phyloP scores from a whole-genome alignment of 1,140 invertebrate species.

The Frieseomelitta varia region DNA sequence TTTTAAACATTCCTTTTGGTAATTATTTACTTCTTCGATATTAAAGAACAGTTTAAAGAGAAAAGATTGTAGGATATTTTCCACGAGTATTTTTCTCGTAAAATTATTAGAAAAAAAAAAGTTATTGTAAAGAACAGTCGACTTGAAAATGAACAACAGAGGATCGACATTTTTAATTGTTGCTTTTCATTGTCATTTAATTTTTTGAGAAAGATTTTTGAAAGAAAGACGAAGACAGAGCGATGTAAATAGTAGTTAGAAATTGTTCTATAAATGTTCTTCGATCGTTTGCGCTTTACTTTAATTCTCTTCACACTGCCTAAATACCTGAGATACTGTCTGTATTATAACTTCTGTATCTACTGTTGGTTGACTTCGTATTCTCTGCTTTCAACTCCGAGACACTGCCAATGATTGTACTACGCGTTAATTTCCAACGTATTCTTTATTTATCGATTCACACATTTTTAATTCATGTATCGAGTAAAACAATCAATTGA shows the following conservation, averaged over 20 bases:
- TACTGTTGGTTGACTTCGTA: conserved; percentile 12
- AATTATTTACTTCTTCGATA: no score
- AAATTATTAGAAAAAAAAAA: no score
- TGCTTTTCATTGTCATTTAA: background rate
- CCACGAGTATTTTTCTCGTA: no score
- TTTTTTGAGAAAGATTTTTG: background rate
- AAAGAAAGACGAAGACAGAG: background rate
- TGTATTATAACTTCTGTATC: conserved; percentile 35
- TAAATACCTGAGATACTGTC: background rate
- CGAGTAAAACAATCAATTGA: background rate
- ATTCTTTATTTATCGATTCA: no score
- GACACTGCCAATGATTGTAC: conserved; percentile 17
- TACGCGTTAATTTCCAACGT: no score
- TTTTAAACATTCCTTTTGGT: no score
- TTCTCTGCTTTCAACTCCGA: background rate
- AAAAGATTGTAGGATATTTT: no score
- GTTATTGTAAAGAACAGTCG: no score
- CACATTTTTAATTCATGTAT: background rate
- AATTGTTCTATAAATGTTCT: conserved; percentile 9
- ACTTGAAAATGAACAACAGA: no score
- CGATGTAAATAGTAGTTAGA: conserved; percentile 41
- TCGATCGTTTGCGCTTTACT: conserved; percentile 9
- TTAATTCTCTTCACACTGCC: conserved; percentile 1
- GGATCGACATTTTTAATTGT: no score
- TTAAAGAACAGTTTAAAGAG: no score